These are phyloP conservation scores for Clarias pachynema DNA, from an alignment of 2,797 vertebrate genomes.

Conservation along the genomic window DNA sequence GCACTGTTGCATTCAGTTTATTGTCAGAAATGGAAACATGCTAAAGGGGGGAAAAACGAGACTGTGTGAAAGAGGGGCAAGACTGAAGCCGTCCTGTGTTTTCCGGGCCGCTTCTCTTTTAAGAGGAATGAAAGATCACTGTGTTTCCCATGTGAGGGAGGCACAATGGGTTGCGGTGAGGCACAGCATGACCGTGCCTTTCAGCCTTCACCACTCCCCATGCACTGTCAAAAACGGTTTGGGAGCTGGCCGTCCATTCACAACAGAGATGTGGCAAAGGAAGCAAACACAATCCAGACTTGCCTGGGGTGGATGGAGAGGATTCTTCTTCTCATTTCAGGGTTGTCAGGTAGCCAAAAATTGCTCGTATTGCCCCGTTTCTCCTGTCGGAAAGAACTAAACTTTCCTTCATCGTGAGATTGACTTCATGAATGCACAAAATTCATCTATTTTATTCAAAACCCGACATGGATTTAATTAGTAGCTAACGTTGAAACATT, in stretches of 20 bases:
- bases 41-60: neutral
- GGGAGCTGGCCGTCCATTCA: conserved; percentile 31
- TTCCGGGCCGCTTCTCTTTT: conserved; percentile 30
- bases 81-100: conserved; percentile 8
- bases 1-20: conserved; percentile 23
- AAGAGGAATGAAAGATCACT: conserved; percentile 52
- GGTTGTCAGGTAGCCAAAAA: conserved; percentile 41
- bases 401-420: neutral
- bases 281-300: conserved; percentile 48
- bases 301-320: neutral
- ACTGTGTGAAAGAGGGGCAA: neutral
- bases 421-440: neutral
- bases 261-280: conserved; percentile 32
- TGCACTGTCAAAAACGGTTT: conserved; percentile 50
- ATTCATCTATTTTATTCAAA: no score
- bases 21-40: conserved; percentile 35
- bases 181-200: conserved; percentile 58
- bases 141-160: conserved; percentile 49
- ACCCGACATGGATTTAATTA: neutral
- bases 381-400: conserved; percentile 5
- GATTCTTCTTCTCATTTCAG: conserved; percentile 26
- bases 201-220: conserved; percentile 46
- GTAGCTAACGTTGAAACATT: neutral
- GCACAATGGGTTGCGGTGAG: conserved; percentile 46
- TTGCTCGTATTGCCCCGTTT: neutral